Percentiles rank a stretch among this genome's conserved stretches.
Conservation (phyloP, 2,113 vertebrate species). For the Patagioenas fasciata region DNA sequence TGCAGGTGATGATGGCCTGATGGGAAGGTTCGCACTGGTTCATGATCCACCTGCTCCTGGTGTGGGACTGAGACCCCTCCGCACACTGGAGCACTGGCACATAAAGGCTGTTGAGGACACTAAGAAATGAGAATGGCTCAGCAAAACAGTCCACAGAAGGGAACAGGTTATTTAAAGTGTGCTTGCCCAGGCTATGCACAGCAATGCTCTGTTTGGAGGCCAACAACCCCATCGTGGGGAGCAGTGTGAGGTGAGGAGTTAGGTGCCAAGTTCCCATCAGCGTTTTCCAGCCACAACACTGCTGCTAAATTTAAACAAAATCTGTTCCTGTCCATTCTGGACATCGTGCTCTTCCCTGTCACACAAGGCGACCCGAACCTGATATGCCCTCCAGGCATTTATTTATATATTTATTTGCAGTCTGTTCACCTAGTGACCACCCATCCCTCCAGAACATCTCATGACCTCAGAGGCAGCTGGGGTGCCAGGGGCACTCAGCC, state of each 20-base stretch:
- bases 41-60: neutral
- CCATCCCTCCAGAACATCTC: neutral
- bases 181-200: neutral
- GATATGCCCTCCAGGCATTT: neutral
- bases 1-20: neutral
- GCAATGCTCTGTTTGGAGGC: neutral
- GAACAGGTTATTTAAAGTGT: neutral
- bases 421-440: conserved; percentile 7
- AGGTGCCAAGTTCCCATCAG: conserved; percentile 28
- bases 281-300: conserved; percentile 16
- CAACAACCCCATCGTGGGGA: neutral
- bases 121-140: neutral
- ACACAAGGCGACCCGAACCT: neutral
- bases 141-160: neutral
- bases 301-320: conserved; percentile 61
- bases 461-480: neutral
- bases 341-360: neutral
- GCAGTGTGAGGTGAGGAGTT: neutral
- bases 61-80: neutral
- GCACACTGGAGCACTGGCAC: fast-evolving
- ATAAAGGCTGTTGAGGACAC: neutral
- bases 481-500: neutral
- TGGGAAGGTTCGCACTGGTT: neutral
- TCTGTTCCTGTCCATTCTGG: conserved; percentile 35
- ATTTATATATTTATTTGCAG: neutral